These are phyloP conservation scores for Aramus guarauna DNA, from an alignment of 2,113 vertebrate genomes.

Conservation along the genomic window DNA sequence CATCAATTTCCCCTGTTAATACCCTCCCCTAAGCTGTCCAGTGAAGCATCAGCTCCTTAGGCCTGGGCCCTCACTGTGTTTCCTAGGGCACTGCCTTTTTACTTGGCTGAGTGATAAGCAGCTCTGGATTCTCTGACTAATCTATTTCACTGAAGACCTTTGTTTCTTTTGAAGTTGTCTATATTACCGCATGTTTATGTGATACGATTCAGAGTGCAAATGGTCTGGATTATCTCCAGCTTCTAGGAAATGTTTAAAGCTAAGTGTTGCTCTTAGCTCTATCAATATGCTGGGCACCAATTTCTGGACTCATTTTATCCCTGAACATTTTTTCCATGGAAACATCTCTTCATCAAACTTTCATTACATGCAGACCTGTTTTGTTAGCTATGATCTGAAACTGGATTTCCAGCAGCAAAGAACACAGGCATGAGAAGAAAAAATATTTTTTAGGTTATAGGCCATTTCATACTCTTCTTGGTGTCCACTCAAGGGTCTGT, in stretches of 20 bases:
- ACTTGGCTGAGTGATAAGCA: neutral
- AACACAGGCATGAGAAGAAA: neutral
- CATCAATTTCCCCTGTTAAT: neutral
- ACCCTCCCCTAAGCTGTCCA: fast-evolving
- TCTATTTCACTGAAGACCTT: neutral
- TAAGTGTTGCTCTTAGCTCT: fast-evolving
- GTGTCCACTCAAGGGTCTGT: neutral
- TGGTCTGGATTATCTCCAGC: neutral
- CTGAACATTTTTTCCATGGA: neutral
- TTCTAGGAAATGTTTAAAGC: neutral
- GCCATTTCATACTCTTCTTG: neutral
- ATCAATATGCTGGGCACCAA: fast-evolving
- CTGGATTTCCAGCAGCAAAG: neutral
- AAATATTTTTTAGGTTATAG: neutral
- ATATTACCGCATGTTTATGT: neutral
- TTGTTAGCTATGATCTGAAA: neutral
- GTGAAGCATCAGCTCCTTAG: neutral
- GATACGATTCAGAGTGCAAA: neutral
- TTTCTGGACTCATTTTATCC: neutral
- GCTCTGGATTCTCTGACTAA: neutral
- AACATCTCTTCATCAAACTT: neutral
- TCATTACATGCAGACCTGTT: neutral
- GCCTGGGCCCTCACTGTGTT: neutral
- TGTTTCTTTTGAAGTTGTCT: neutral
- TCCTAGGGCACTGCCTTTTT: neutral